Evolutionary conservation across 1,140 invertebrate genomes (phyloP).

Genomic region (Vanessa tameamea): DNA sequence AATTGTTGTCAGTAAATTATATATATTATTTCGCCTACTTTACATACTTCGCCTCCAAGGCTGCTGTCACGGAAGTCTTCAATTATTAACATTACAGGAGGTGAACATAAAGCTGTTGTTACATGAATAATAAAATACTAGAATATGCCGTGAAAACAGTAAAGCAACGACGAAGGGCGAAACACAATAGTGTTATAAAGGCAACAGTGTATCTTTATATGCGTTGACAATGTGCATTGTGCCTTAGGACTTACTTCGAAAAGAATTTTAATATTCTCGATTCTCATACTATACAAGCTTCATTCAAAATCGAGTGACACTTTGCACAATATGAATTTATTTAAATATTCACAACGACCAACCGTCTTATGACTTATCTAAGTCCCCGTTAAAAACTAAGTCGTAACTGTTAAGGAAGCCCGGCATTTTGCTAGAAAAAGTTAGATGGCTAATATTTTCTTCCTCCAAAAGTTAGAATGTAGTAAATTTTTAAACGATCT

Average conservation of each 20-base stretch:
- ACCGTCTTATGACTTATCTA: constrained; percentile 23
- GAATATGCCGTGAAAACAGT: constrained; percentile 67
- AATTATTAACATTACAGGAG: constrained; percentile 74
- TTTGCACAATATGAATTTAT: constrained; percentile 50
- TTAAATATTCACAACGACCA: constrained; percentile 55
- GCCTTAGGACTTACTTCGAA: constrained; percentile 43
- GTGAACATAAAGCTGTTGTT: constrained; percentile 65
- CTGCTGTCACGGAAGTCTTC: constrained; percentile 65
- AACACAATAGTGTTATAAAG: constrained; percentile 71
- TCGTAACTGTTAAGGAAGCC: constrained; percentile 34
- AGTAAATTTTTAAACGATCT: not conserved
- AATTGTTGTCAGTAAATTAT: constrained; percentile 47
- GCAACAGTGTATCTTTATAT: constrained; percentile 74
- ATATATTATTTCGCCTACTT: constrained; percentile 40
- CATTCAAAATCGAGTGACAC: constrained; percentile 44
- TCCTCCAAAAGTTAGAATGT: constrained; percentile 1
- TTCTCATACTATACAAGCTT: constrained; percentile 38
- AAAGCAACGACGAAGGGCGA: constrained; percentile 65
- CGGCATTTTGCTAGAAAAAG: constrained; percentile 23
- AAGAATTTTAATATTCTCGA: constrained; percentile 58
- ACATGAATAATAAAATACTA: constrained; percentile 74
- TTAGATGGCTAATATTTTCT: constrained; percentile 17
- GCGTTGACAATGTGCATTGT: constrained; percentile 75
- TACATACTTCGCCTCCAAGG: constrained; percentile 34
- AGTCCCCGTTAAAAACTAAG: constrained; percentile 26